Conservation (phyloP, 2,797 vertebrate species). For the Acanthurus tractus region DNA sequence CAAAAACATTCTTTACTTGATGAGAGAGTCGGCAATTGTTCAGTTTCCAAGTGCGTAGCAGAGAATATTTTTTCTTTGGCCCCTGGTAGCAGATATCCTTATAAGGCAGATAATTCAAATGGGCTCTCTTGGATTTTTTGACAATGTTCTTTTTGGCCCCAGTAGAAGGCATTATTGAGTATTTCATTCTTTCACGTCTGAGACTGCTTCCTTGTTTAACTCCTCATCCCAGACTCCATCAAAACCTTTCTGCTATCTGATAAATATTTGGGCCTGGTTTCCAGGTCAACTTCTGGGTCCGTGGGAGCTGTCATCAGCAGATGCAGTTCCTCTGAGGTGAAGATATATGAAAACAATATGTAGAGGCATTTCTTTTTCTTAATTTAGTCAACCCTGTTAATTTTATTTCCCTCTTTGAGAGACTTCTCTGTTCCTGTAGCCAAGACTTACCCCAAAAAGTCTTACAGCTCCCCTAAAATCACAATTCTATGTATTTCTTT, state of each 20-base stretch:
- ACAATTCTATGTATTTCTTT: constrained; percentile 2
- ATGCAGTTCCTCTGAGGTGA: constrained; percentile 47
- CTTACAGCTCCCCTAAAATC: constrained; percentile 14
- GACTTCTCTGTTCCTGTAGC: constrained; percentile 7
- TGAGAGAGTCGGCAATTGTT: constrained; percentile 44
- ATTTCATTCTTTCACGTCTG: constrained; percentile 74
- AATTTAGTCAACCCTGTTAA: constrained; percentile 13
- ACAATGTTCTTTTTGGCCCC: constrained; percentile 72
- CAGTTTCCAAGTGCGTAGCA: constrained; percentile 46
- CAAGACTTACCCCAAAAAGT: constrained; percentile 21
- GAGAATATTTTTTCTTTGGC: constrained; percentile 45
- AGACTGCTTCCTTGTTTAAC: constrained; percentile 67
- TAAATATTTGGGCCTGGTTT: constrained; percentile 78
- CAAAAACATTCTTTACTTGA: constrained; percentile 50
- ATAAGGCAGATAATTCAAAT: constrained; percentile 63
- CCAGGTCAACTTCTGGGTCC: constrained; percentile 70
- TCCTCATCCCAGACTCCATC: constrained; percentile 65
- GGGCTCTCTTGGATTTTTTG: constrained; percentile 55
- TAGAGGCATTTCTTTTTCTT: constrained; percentile 20
- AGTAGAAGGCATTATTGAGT: constrained; percentile 66
- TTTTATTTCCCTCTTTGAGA: constrained; percentile 33
- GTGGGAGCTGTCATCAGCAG: constrained; percentile 49
- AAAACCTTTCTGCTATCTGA: constrained; percentile 67
- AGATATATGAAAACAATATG: constrained; percentile 53
- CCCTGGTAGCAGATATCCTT: constrained; percentile 47